Conservation (phyloP, 2,888 invertebrate species). For the Ophonus ardosiacus region DNA sequence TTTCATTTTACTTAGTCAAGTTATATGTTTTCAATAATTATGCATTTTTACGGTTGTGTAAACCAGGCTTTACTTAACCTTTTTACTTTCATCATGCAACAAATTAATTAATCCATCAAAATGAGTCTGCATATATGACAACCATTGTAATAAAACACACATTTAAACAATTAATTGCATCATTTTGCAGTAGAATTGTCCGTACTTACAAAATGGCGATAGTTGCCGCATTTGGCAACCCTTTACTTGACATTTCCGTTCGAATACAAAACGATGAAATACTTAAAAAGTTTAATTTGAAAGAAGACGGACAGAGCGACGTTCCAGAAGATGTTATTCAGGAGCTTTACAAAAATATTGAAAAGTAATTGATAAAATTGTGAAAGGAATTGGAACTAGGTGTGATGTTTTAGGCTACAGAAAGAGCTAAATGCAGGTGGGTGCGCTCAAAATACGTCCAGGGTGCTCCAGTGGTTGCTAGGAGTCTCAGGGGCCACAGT, state of each 20-base stretch:
- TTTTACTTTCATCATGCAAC: background rate
- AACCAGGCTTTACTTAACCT: background rate
- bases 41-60: background rate
- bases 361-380: slow-evolving; percentile 65
- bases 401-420: slow-evolving; percentile 66
- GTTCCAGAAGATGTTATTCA: slow-evolving; percentile 70
- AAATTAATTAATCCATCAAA: background rate
- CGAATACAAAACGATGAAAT: slow-evolving; percentile 70
- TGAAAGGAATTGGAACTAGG: background rate
- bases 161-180: background rate
- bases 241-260: slow-evolving; percentile 74
- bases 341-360: slow-evolving; percentile 70
- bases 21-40: no score
- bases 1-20: no score
- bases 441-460: slow-evolving; percentile 76
- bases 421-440: slow-evolving; percentile 73
- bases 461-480: slow-evolving; percentile 75
- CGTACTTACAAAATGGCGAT: slow-evolving; percentile 63
- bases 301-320: slow-evolving; percentile 74
- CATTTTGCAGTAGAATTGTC: background rate
- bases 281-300: slow-evolving; percentile 73
- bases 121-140: background rate
- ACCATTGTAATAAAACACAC: background rate
- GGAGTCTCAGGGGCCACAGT: slow-evolving; percentile 68
- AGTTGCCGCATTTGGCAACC: slow-evolving; percentile 75